phyloP scores from a whole-genome alignment of 1,140 invertebrate species.

The Nephila pilipes region DNA sequence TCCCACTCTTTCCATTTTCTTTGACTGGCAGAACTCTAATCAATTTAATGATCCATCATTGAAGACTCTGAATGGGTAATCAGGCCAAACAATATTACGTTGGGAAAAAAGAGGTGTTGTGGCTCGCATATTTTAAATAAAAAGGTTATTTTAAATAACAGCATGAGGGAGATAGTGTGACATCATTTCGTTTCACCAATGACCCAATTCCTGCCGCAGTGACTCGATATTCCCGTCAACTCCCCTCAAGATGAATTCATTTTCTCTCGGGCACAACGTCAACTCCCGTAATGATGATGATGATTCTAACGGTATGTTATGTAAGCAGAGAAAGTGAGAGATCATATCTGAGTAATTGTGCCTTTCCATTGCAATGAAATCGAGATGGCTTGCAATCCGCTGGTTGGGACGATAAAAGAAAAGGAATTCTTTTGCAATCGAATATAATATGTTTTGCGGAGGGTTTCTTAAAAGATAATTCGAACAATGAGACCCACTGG shows the following conservation, averaged over 20 bases:
- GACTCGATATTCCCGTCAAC: neutral
- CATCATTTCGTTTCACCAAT: constrained; percentile 26
- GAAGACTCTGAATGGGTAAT: neutral
- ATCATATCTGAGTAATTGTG: no score
- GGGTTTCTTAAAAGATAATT: no score
- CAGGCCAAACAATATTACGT: constrained; percentile 12
- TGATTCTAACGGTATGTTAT: neutral
- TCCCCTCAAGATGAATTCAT: constrained; percentile 11
- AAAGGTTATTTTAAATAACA: constrained; percentile 36
- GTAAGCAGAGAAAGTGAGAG: neutral
- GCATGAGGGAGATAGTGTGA: neutral
- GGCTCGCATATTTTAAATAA: neutral
- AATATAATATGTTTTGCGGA: no score
- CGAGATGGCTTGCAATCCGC: no score
- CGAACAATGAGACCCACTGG: no score
- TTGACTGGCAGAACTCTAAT: no score
- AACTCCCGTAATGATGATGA: constrained; percentile 23
- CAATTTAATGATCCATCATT: no score
- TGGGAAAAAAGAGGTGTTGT: neutral
- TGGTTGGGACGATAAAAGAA: no score
- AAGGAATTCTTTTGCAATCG: no score
- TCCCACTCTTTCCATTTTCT: no score
- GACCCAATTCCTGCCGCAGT: constrained; percentile 7
- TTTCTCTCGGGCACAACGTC: constrained; percentile 3
- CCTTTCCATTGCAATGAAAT: no score